Conservation (phyloP, 2,113 vertebrate species). For the Trichomycterus rosablanca region DNA sequence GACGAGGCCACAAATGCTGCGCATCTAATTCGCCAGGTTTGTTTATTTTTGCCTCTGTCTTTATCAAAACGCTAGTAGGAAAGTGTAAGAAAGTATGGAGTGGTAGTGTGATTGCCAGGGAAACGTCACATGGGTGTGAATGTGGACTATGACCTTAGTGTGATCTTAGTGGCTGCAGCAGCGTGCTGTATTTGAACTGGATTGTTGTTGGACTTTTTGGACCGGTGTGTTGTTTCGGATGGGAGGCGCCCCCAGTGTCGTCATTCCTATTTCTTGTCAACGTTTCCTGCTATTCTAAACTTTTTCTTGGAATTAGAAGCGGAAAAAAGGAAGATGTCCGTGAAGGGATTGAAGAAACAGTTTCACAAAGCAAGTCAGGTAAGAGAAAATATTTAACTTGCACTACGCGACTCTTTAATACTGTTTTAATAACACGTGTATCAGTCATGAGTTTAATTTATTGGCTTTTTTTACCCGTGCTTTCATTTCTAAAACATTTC, state of each 20-base stretch:
- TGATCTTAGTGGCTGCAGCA: conserved; percentile 8
- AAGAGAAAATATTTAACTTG: conserved; percentile 24
- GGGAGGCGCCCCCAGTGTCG: not conserved
- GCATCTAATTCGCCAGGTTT: too few relatives aligned
- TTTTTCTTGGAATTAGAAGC: not conserved
- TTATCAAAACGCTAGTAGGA: too few relatives aligned
- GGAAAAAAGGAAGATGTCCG: conserved; percentile 65
- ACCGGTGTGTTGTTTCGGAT: not conserved
- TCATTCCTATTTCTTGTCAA: not conserved
- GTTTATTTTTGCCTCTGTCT: not conserved
- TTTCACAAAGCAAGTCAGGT: conserved; percentile 87
- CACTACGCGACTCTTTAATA: not conserved
- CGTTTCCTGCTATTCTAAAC: not conserved
- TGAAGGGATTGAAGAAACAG: conserved; percentile 81
- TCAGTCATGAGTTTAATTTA: not conserved
- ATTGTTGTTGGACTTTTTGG: not conserved
- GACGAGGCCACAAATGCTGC: not conserved
- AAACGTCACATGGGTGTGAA: conserved; percentile 20
- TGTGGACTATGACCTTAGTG: conserved; percentile 22
- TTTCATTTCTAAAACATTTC: too few relatives aligned
- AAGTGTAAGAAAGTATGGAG: not conserved
- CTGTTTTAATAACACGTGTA: not conserved
- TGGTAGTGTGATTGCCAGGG: not conserved
- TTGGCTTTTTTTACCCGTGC: not conserved
- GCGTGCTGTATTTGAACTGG: not conserved